Base-by-base conservation (phyloP, 2,888 invertebrate genomes). In the Strigamia transsilvanica region DNA sequence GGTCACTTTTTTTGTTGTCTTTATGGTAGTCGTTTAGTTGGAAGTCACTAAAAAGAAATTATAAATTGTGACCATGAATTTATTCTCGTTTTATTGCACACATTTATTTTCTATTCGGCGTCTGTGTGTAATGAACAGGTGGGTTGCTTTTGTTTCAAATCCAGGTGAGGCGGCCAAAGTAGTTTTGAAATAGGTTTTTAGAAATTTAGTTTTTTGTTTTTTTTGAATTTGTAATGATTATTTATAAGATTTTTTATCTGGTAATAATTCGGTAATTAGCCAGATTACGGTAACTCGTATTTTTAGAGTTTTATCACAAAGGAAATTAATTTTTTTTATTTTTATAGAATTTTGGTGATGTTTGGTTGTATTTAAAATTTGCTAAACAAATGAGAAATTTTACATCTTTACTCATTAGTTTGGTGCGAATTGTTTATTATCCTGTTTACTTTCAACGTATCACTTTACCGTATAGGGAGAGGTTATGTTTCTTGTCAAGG, bases 401-500 rank as follows among this genome's bases (percentile, higher is more conserved):
- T 66, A 27, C 12, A 4, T 66, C 12, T 66, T 27, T 6, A 7
- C 66, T 27, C 23, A 66, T 32, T 61, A 9, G 15, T 23, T 66
- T 9, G 27, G 27, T 66, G 66, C 12, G 66, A 66, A 32, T 66
- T 66, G 66, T 23, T 66, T 66, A 66, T 32, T 66, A 66, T 27
- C 66, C 66, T 66, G 66, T 66, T 66, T 23, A 66, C 32, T 66
- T 66, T 66, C 66, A 27, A 66, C 23, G 7, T 66, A 66, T 66
- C 32, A 27, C 27, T 27, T 66, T 51, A 51, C 51, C 15, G 15
- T 13, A 66, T 12, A 66, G 66, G 66, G 66, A 27, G 66, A 66
- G 32, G 66, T 66, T 66, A 27, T 66, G 6, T 66, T 66, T 13
- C 66, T 51, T 66, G 66, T 66, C 66, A 66, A 23, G 23, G 66